Percentiles rank a stretch among this genome's conserved stretches.
These are phyloP conservation scores for Volucella bombylans DNA, from an alignment of 2,888 invertebrate species.

Conservation along the genomic window DNA sequence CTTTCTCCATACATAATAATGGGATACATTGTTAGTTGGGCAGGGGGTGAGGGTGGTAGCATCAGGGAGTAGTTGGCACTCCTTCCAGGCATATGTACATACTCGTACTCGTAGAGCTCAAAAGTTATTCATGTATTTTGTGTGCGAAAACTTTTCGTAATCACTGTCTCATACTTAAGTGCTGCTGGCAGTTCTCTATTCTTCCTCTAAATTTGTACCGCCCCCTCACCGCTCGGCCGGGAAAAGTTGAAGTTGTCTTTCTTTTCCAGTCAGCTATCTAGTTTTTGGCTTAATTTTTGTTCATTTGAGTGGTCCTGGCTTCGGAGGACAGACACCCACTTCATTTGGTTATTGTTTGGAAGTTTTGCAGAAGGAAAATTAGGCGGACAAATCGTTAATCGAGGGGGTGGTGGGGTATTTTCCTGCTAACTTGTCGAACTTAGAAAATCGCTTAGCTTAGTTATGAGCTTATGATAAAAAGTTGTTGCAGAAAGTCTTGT, in stretches of 20 bases:
- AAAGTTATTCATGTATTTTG: conserved; percentile 70
- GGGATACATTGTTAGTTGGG: conserved; percentile 13
- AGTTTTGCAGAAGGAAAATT: conserved; percentile 13
- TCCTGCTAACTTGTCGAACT: conserved; percentile 21
- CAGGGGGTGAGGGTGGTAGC: not conserved
- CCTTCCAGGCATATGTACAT: conserved; percentile 39
- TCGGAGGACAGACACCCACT: conserved; percentile 23
- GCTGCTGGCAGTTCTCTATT: conserved; percentile 45
- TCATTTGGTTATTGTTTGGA: conserved; percentile 34
- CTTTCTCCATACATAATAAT: conserved; percentile 57
- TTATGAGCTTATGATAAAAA: conserved; percentile 33
- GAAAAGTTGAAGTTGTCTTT: conserved; percentile 49
- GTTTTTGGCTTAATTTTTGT: conserved; percentile 56
- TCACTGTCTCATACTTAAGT: conserved; percentile 64
- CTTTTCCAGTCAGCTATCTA: conserved; percentile 45
- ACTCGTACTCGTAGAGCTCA: conserved; percentile 35
- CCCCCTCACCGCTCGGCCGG: not conserved
- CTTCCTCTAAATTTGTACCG: not conserved
- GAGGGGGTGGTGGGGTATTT: not conserved
- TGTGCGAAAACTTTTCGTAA: conserved; percentile 64
- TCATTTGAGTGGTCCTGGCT: conserved; percentile 46
- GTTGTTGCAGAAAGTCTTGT: not conserved
- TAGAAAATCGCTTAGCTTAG: not conserved
- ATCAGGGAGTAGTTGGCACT: not conserved
- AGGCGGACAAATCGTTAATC: not conserved